Conservation (phyloP, 1,140 invertebrate genomes). For the Apis mellifera region Amel_HAv3.1 CM009933.2:4378001-4378500, state of each 20-base stretch:
- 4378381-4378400: constrained; percentile 9
- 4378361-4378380: constrained; percentile 19
- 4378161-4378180: neutral
- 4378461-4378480: neutral
- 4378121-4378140: neutral
- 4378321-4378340: constrained; percentile 44
- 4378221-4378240: neutral
- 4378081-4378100: neutral
- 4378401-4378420: constrained; percentile 12
- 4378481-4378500: constrained; percentile 27
- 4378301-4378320: constrained; percentile 15
- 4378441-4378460: constrained; percentile 15
- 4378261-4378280: constrained; percentile 7
- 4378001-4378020: neutral
- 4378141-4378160: no score
- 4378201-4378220: constrained; percentile 4
- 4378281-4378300: constrained; percentile 29
- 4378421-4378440: constrained; percentile 5
- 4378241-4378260: neutral
- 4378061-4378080: neutral
- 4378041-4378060: neutral
- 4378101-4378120: neutral
- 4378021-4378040: neutral
- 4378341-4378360: constrained; percentile 17
- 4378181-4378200: constrained; percentile 4